Base-by-base conservation (phyloP, 1,140 invertebrate species). In the Anastrepha ludens region DNA sequence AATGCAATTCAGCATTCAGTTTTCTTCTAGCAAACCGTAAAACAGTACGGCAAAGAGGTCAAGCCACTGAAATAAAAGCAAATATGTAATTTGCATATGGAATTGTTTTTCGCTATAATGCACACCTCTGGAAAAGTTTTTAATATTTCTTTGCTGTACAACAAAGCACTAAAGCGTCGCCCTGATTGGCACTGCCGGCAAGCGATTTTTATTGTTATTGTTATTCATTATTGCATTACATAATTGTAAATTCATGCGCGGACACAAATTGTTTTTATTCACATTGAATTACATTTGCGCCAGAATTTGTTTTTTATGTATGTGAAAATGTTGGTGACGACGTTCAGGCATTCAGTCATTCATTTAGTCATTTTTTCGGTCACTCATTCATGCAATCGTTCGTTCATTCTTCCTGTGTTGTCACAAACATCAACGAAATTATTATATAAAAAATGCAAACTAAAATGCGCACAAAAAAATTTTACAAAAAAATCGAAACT, bases 171-270 rank as follows among this genome's bases (percentile, higher is more conserved):
- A 20, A 47, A 81, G 74, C 55, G 74, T 55, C 74, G 74, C 50
- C 74, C 74, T 81, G 47, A 81, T 81, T 81, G 74, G 74, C 47
- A 55, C 47, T 58, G 74, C 74, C 47, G 20, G 74, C 74, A 17
- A 81, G 47, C 55, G 55, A 55, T n/a, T 81, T 81, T 81, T 50
- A 81, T 81, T 81, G 74, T 81, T 55, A 81, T 81, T 81, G 47
- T 81, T 81, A 81, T 81, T 81, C 55, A 55, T 55, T 81, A 58
- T 81, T 81, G 74, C 74, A 81, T 81, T 81, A 81, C 55, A 55
- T 55, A 81, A 81, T 55, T 81, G 44, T 81, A 58, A 81, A 81
- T 81, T 81, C 74, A 81, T 81, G 74, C 47, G 74, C 74, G 74
- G 74, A 81, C 74, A 81, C 47, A 81, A 55, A 55, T 81, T 29